Conservation (phyloP, 1,140 invertebrate genomes). For the Calephelis virginiensis region DNA sequence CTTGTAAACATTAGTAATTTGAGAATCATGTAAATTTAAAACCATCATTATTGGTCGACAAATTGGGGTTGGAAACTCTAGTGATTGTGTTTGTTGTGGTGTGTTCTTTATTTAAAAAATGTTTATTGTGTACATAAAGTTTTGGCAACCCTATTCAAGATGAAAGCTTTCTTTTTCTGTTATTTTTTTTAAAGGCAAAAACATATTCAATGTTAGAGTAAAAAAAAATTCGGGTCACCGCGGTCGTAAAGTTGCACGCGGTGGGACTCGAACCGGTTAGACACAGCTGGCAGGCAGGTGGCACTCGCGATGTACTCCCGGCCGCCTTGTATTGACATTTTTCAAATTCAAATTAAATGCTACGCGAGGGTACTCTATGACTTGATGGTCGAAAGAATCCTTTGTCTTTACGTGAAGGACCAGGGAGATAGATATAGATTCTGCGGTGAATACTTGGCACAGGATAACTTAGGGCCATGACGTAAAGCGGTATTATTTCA, state of each 20-base stretch:
- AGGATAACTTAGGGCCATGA: no score
- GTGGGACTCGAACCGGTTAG: constrained; percentile 40
- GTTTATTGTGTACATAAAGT: no score
- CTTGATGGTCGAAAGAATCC: not conserved
- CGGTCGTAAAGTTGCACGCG: constrained; percentile 31
- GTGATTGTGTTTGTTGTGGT: no score
- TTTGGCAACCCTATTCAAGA: not conserved
- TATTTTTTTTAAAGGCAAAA: constrained; percentile 2
- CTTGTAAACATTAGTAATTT: no score
- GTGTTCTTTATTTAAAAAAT: no score
- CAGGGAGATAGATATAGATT: no score
- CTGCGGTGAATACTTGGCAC: no score
- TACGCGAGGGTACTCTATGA: not conserved
- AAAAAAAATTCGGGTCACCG: constrained; percentile 41
- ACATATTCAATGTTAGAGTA: constrained; percentile 17
- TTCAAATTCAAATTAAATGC: constrained; percentile 1
- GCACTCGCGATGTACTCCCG: constrained; percentile 9
- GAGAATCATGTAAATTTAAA: no score
- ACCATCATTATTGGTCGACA: no score
- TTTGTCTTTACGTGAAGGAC: no score
- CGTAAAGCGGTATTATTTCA: no score
- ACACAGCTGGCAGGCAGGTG: constrained; percentile 40
- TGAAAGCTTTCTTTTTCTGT: constrained; percentile 10
- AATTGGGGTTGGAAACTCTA: no score
- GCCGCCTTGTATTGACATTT: not conserved